Conservation (phyloP, 2,797 vertebrate species). For the Apogon talboti region DNA sequence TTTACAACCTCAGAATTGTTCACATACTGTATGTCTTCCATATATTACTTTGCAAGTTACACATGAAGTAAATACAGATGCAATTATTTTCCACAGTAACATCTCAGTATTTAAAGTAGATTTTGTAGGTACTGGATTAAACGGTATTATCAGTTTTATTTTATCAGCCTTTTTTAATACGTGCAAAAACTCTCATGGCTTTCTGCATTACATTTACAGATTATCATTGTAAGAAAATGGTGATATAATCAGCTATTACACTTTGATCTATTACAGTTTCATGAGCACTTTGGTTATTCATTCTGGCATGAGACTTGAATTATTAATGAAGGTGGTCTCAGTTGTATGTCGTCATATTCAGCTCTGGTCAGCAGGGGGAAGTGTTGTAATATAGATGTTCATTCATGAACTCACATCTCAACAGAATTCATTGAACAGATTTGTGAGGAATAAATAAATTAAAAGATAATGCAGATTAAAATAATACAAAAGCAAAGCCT, state of each 20-base stretch:
- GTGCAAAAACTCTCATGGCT: background rate
- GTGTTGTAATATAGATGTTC: conserved; percentile 55
- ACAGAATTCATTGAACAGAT: conserved; percentile 65
- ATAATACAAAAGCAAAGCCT: background rate
- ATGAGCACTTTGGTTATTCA: conserved; percentile 23
- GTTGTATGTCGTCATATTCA: conserved; percentile 3
- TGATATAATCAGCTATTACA: conserved; percentile 9
- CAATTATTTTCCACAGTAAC: background rate
- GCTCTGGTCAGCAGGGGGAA: conserved; percentile 61
- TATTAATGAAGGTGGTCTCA: conserved; percentile 23
- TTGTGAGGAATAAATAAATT: background rate
- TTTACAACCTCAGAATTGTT: conserved; percentile 7
- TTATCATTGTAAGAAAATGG: background rate
- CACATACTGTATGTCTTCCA: background rate
- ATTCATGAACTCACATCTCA: conserved; percentile 64
- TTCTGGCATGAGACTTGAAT: conserved; percentile 35
- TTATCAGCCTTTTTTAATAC: background rate
- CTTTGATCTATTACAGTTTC: conserved; percentile 11
- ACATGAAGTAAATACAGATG: conserved; percentile 7
- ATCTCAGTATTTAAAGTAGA: background rate
- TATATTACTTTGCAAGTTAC: conserved; percentile 1
- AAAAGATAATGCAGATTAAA: background rate
- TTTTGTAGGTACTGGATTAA: background rate
- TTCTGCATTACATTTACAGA: background rate
- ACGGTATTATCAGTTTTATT: background rate